These are phyloP conservation scores for Tetraneura akinire DNA, from an alignment of 1,140 invertebrate genomes.

Conservation along the genomic window DNA sequence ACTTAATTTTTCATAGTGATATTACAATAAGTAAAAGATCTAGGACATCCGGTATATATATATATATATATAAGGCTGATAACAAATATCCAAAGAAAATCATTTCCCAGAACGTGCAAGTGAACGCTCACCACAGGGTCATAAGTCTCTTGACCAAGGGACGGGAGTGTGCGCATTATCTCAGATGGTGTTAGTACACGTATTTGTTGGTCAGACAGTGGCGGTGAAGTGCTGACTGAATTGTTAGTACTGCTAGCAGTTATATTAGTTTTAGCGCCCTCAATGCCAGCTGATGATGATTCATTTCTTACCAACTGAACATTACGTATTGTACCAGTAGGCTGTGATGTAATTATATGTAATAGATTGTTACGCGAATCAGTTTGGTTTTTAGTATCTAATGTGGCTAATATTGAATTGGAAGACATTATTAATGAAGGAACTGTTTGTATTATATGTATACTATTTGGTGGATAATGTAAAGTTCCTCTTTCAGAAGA, in stretches of 20 bases:
- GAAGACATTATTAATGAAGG: slow-evolving; percentile 56
- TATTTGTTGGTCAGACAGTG: slow-evolving; percentile 72
- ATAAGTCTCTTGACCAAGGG: slow-evolving; percentile 72
- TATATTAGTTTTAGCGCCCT: slow-evolving; percentile 59
- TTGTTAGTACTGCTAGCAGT: slow-evolving; percentile 55
- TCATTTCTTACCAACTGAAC: slow-evolving; percentile 51
- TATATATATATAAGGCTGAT: no score
- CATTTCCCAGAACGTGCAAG: slow-evolving; percentile 52
- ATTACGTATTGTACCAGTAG: slow-evolving; percentile 50
- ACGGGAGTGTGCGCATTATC: slow-evolving; percentile 83
- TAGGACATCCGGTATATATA: no score
- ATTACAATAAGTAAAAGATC: no score
- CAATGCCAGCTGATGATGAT: slow-evolving; percentile 46
- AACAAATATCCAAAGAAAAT: slow-evolving; percentile 51
- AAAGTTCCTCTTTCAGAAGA: slow-evolving; percentile 54
- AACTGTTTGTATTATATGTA: slow-evolving; percentile 55
- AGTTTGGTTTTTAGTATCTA: slow-evolving; percentile 54
- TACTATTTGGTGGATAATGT: slow-evolving; percentile 56
- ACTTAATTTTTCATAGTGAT: no score
- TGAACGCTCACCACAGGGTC: slow-evolving; percentile 65
- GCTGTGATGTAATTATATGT: slow-evolving; percentile 52
- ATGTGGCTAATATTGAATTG: slow-evolving; percentile 53
- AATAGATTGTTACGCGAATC: slow-evolving; percentile 51
- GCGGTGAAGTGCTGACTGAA: slow-evolving; percentile 45
- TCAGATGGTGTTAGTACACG: slow-evolving; percentile 81